Base-by-base conservation (phyloP, 2,888 invertebrate species). In the Ametastegia equiseti region DNA sequence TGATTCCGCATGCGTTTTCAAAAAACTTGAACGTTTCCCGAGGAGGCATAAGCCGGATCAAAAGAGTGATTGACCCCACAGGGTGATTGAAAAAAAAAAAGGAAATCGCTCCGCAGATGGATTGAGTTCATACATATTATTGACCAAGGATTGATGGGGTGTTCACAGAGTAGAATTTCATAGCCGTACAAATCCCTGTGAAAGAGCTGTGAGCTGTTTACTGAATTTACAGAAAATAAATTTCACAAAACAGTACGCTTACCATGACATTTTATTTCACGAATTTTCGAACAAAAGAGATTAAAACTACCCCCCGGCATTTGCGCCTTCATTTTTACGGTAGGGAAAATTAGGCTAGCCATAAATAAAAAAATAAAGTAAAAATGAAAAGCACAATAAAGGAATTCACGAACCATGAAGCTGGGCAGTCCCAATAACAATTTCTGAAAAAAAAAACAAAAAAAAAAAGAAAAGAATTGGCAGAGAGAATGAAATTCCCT, bases 221-320 rank as follows among this genome's bases (percentile, higher is more conserved):
- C n/a, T 67, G 39, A 67, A 67, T 67, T 67, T n/a, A 1, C 19
- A 39, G 67, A n/a, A 23, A 67, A 39, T 67, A 67, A 36, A 67
- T 67, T 67, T 42, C 65, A 11, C 65, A 4, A 13, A 67, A 39
- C 67, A 67, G 39, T 1, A 4, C 39, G 3, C n/a, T 47, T 15
- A n/a, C 23, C 27, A 15, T 9, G 27, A 45, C 47, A 47, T 71
- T 71, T 71, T 45, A 71, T 71, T 47, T 47, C n/a, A 30, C 47
- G 71, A 45, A 45, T 71, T 71, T 27, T 71, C 1, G 15, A 45
- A 45, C 27, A n/a, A 45, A 71, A n/a, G 47, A n/a, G 30, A 45
- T 71, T 71, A 47, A 47, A 69, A 69, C 69, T 45, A 6, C 30
- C 71, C 71, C 42, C 30, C 15, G 7, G 30, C 60, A 60, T 60